Conservation (phyloP, 1,140 invertebrate species). For the Whitmania pigra region DNA sequence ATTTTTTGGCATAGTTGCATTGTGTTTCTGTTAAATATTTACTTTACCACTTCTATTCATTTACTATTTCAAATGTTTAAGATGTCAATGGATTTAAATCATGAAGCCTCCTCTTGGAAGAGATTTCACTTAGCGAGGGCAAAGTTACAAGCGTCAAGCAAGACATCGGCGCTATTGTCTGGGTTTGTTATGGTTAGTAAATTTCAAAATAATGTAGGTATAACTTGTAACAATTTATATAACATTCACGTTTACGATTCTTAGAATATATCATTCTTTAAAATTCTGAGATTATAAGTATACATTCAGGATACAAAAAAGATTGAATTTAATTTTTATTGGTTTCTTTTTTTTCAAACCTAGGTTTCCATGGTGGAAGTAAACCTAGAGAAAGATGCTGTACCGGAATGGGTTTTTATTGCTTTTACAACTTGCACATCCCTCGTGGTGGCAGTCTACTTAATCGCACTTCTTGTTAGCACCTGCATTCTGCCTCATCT, state of each 20-base stretch:
- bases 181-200: conserved; percentile 27
- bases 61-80: too few species aligned
- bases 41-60: too few species aligned
- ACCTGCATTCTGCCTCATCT: conserved; percentile 28
- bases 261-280: neutral
- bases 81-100: neutral
- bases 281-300: too few species aligned
- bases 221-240: too few species aligned
- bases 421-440: conserved; percentile 24
- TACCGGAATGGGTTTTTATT: conserved; percentile 10
- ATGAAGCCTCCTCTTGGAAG: conserved; percentile 14
- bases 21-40: too few species aligned
- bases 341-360: conserved; percentile 17
- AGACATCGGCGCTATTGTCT: conserved; percentile 26
- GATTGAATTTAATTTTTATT: conserved; percentile 1
- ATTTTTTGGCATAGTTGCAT: too few species aligned
- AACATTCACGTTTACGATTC: conserved; percentile 8
- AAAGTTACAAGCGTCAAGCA: conserved; percentile 27
- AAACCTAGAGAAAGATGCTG: neutral
- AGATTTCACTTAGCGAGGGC: conserved; percentile 24
- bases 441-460: conserved; percentile 26
- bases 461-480: conserved; percentile 26
- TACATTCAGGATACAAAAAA: too few species aligned
- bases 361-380: conserved; percentile 14
- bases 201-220: too few species aligned